These are phyloP conservation scores for Muscina levida DNA, from an alignment of 2,888 invertebrate species.

Conservation along the genomic window DNA sequence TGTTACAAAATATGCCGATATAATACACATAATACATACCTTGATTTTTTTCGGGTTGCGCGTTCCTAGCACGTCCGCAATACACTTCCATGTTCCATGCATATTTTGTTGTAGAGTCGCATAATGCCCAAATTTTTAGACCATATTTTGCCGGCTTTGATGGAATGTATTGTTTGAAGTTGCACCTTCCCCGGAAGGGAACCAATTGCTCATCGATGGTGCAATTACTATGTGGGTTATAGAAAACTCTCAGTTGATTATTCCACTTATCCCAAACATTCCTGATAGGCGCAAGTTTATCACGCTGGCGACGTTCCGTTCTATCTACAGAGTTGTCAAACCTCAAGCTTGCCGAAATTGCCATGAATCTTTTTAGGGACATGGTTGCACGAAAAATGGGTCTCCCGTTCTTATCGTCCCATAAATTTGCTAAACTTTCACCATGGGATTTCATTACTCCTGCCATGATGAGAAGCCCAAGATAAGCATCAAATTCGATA, in stretches of 20 bases:
- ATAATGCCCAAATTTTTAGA: conserved; percentile 4
- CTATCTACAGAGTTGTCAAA: conserved; percentile 13
- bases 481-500: not conserved
- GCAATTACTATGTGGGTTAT: conserved; percentile 11
- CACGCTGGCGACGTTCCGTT: conserved; percentile 24
- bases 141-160: not conserved
- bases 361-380: conserved; percentile 18
- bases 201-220: conserved; percentile 30
- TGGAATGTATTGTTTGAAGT: not conserved
- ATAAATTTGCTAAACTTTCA: not conserved
- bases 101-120: conserved; percentile 36
- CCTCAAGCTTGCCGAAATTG: not conserved
- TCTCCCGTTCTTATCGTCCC: not conserved
- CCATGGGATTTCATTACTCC: not conserved
- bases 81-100: conserved; percentile 40
- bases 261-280: conserved; percentile 30
- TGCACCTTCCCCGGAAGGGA: conserved; percentile 11
- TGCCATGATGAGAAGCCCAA: not conserved
- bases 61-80: conserved; percentile 11
- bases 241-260: not conserved
- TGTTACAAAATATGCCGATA: no score
- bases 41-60: conserved; percentile 41
- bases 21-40: conserved; percentile 1
- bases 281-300: conserved; percentile 35
- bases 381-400: conserved; percentile 20